Base-by-base conservation (phyloP, 2,888 invertebrate species). In the Tenodera sinensis region DNA sequence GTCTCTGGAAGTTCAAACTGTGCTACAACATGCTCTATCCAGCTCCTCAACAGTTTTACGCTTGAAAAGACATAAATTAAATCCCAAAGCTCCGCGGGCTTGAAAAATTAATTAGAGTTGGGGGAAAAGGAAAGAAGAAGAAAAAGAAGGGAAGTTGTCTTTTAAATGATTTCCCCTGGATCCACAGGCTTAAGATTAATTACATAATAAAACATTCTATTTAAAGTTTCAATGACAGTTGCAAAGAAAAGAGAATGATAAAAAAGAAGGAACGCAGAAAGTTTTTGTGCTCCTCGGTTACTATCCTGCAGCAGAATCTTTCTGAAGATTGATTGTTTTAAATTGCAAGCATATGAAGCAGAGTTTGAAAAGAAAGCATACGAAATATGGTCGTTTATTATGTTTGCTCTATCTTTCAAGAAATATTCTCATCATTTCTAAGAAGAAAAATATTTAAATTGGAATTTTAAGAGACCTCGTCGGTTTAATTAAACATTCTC, bases 401-500 rank as follows among this genome's bases (percentile, higher is more conserved):
- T 54, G 85, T 28, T 85, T 85, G 34, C 28, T 54, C 42, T 85
- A 27, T n/a, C 81, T 81, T 28, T 83, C 30, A 27, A 54, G 54
- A n/a, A 81, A 87, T 71, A n/a, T 71, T 71, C 27, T 27, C 27
- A 27, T 54, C 54, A 81, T 28, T 47, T n/a, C n/a, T 34, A 30
- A 28, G 28, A 90, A 91, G 91, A 91, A 91, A 91, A 91, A 91
- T 91, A 91, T 89, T 82, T 82, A 71, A 71, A 71, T 71, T 71
- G 54, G 25, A 71, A 20, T 71, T 71, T 71, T 71, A 14, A 71
- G 20, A 71, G 25, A 71, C 54, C 25, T 71, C 54, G 54, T 71
- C 25, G 54, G 54, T 71, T 71, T 71, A 71, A 71, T 71, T 71
- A 71, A 71, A 71, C 54, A 20, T 71, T 25, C 54, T 71, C 20